Percentiles rank a stretch among this genome's conserved stretches.
phyloP scores from a whole-genome alignment of 2,888 invertebrate species.

The Lithophane leautieri region DNA sequence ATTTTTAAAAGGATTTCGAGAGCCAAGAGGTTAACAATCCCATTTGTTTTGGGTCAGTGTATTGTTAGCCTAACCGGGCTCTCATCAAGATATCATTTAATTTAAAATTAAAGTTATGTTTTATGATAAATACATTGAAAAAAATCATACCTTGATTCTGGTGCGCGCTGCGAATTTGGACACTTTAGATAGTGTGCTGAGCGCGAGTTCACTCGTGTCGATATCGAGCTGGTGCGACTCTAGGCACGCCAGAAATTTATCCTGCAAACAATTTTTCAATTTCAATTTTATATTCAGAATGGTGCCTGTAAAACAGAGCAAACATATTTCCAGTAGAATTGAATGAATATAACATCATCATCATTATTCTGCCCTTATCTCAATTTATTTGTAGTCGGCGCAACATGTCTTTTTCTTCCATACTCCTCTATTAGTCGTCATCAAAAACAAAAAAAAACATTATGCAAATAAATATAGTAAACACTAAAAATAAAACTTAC shows the following conservation, averaged over 20 bases:
- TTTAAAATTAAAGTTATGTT: constrained; percentile 22
- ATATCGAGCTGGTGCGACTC: constrained; percentile 96
- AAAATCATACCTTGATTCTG: constrained; percentile 92
- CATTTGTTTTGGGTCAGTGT: constrained; percentile 8
- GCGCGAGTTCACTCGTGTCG: constrained; percentile 96
- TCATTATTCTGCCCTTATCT: neutral
- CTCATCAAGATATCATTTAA: constrained; percentile 27
- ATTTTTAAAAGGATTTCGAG: constrained; percentile 47
- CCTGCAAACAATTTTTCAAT: constrained; percentile 89
- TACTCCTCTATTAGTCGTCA: neutral
- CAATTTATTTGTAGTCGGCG: neutral
- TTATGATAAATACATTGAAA: neutral
- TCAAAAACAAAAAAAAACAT: neutral
- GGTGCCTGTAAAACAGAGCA: neutral
- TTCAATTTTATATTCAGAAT: neutral
- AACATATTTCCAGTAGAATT: neutral
- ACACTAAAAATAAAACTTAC: constrained; percentile 88
- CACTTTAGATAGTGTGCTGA: constrained; percentile 97
- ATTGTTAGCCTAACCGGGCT: constrained; percentile 28
- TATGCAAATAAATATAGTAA: neutral
- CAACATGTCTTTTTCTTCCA: neutral
- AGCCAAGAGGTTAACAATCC: constrained; percentile 45
- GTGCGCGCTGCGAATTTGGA: constrained; percentile 96
- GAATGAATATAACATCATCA: neutral
- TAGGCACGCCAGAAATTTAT: constrained; percentile 94